Base-by-base conservation (phyloP, 2,797 vertebrate species). In the Acanthurus leucopareius region DNA sequence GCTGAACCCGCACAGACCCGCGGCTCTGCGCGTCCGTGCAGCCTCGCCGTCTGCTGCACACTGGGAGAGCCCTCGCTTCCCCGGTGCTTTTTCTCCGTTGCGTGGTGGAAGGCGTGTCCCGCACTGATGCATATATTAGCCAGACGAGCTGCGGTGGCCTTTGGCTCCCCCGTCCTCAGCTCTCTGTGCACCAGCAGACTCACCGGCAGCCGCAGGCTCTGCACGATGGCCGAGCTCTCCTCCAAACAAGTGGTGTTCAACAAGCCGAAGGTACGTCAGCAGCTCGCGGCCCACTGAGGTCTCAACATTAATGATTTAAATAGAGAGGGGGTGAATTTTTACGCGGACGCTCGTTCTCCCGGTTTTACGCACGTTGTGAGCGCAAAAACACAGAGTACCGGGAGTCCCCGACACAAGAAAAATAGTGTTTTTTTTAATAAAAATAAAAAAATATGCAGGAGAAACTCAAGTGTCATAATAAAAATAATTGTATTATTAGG, bases 221-320 rank as follows among this genome's bases (percentile, higher is more conserved):
- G 40, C 6, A 86, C 61, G 2, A 95, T 96, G 94, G 91, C 91
- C 70, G 72, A 88, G 40, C 20, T 58, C 35, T 10, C 42, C 40
- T 7, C 63, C 0, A 74, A 84, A 69, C 20, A 69, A 81, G 53
- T 64, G 61, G 78, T 79, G 5, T 96, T 96, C 90, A 80, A 90
- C 89, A 91, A 94, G 80, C 94, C 94, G 0, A 96, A 96, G 94
- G 95, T 96, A 87, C 19, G 93, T 81, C 1, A 44, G 3, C 53
- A 25, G 25, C 25, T 25, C 25, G 25, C 44, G 16, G 11, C 0
- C 0, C 11, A 2, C 47, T 4, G 47, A 0, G 2, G 19, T 14
- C 0, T 1, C 2, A 28, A 9, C n/a, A 10, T 57, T 20, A 52
- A 58, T 53, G 1, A 20, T 47, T 70, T 0, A 13, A 25, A 69